Base-by-base conservation (phyloP, 2,888 invertebrate species). In the Dioctria linearis region DNA sequence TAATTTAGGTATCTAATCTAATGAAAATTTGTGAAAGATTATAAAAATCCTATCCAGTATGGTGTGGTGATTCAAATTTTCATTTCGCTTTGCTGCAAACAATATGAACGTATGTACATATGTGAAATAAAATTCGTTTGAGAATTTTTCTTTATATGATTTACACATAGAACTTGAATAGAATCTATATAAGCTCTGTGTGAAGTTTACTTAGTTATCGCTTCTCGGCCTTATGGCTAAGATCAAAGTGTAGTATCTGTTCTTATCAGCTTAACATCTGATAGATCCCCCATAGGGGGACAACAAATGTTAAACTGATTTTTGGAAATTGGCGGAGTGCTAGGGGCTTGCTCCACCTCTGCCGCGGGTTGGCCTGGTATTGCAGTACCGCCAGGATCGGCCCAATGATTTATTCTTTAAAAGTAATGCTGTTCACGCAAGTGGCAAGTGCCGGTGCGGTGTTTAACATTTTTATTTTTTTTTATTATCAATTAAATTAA, bases 231-330 rank as follows among this genome's bases (percentile, higher is more conserved):
- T 89, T 87, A 88, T 89, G 91, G 91, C 91, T 91, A 91, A 91
- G 90, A 91, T 91, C 91, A 91, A 91, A 91, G 91, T 91, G 91
- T 91, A 91, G 90, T 91, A 92, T 92, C 92, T 92, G 91, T 92
- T 92, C 92, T 92, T 92, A 91, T 92, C 91, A 92, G 92, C 91
- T 92, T 92, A 92, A 92, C 91, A 92, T 92, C 92, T 92, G 91
- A 92, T 92, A 92, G 89, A 89, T 88, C 86, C 88, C 88, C 89
- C 90, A 90, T 87, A 88, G 89, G 89, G 89, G 89, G 87, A 89
- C 90, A 89, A 90, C 89, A 89, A 88, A 89, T 91, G 91, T 91
- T 91, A 91, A 91, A 90, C 89, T 89, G 88, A 89, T 90, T 90
- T 90, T 91, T 91, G 90, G 88, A 90, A 90, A 84, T 84, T 87